Evolutionary conservation across 2,113 vertebrate genomes (phyloP).

Genomic region (Mesoclemmys tuberculata): DNA sequence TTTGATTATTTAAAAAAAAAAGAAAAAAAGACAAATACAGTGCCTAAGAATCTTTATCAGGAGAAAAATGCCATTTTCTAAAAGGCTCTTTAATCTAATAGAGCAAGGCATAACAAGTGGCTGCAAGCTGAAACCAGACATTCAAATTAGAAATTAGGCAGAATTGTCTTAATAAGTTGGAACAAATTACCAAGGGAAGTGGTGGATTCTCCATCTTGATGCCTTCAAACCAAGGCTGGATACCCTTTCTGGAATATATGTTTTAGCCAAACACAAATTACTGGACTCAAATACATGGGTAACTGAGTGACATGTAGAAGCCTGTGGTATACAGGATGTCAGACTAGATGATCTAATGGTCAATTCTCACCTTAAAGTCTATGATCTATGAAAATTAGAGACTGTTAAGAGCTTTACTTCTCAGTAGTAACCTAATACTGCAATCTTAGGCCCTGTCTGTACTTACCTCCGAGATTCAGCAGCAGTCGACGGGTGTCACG

Average conservation of each 20-base stretch:
- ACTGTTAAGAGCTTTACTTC: not conserved
- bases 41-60: not conserved
- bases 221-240: not conserved
- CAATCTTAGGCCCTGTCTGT: no score
- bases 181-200: not conserved
- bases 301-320: not conserved
- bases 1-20: not conserved
- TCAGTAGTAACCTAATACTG: not conserved
- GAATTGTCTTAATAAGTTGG: not conserved
- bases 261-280: not conserved
- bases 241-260: not conserved
- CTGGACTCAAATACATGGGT: not conserved
- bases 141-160: not conserved
- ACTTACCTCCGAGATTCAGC: no score
- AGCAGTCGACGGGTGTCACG: no score
- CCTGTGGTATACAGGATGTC: not conserved
- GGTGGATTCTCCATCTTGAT: not conserved
- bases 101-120: not conserved
- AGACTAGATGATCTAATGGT: not conserved
- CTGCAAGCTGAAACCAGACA: not conserved
- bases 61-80: not conserved
- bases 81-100: not conserved
- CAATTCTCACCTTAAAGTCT: not conserved
- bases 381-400: not conserved
- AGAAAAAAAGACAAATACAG: not conserved